A percentile compares a stretch with the other conserved stretches of the same genome.
These are phyloP conservation scores for Clinocottus analis DNA, from an alignment of 2,113 vertebrate species.

Conservation along the genomic window DNA sequence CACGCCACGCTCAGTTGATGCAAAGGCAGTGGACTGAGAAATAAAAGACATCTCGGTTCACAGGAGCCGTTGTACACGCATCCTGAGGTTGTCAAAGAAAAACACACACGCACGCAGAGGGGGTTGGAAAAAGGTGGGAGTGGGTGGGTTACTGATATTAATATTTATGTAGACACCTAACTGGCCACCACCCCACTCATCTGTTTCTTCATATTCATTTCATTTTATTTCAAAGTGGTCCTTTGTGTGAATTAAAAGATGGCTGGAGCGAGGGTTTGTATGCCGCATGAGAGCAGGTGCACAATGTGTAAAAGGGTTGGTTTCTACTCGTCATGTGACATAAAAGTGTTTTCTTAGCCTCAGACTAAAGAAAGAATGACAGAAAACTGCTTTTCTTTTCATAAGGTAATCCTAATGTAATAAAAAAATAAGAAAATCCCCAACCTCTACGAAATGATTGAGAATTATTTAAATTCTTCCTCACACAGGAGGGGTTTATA, in stretches of 20 bases:
- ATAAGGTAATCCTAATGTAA: slow-evolving; percentile 2
- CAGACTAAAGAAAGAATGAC: not conserved
- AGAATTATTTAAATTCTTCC: slow-evolving; percentile 17
- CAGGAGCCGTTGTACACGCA: slow-evolving; percentile 76
- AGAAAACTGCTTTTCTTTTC: slow-evolving; percentile 3
- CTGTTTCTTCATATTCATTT: slow-evolving; percentile 31
- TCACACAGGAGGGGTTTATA: slow-evolving; percentile 3
- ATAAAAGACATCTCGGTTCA: slow-evolving; percentile 81
- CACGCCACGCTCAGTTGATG: slow-evolving; percentile 72
- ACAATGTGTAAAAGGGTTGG: slow-evolving; percentile 11
- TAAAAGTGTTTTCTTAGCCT: not conserved
- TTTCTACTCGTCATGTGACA: slow-evolving; percentile 6
- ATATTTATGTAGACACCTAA: slow-evolving; percentile 73
- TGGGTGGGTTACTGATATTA: slow-evolving; percentile 58
- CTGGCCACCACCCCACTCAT: slow-evolving; percentile 43
- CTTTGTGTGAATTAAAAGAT: slow-evolving; percentile 29
- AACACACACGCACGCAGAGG: slow-evolving; percentile 59
- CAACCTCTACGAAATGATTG: slow-evolving; percentile 2
- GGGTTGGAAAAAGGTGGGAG: slow-evolving; percentile 39
- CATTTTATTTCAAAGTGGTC: slow-evolving; percentile 24
- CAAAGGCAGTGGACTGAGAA: slow-evolving; percentile 80
- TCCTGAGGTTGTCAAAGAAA: slow-evolving; percentile 76
- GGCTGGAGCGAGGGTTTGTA: not conserved
- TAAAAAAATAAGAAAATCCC: slow-evolving; percentile 18
- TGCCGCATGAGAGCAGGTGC: slow-evolving; percentile 11